Evolutionary conservation across 2,888 invertebrate species (phyloP), one percentile per base, ranked within the genome.

Genomic region (Flexamia atlantica): DNA sequence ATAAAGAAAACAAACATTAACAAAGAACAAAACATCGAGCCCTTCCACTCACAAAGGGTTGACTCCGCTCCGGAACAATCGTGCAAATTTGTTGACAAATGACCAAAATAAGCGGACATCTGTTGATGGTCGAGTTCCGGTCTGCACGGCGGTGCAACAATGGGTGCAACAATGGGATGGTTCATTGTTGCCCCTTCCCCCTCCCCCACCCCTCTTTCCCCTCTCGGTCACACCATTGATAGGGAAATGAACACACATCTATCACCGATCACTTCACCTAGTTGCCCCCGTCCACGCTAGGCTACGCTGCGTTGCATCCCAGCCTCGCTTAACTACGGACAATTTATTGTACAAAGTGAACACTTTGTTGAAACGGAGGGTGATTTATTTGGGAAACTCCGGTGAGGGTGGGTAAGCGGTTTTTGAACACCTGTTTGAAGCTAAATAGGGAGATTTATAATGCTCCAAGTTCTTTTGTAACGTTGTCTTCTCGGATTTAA

Each of bases 81-180:
- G 79, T 9, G 36, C 79, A 57, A 79, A 79, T 79, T 76, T 79
- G 79, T 79, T 79, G 79, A 79, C 79, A 79, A 79, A 79, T 79
- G 53, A 57, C 32, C 79, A 79, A 79, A 79, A 57, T 79, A 57
- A 57, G 28, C 76, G 76, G 46, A 79, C 79, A 79, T 79, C 79
- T 79, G 79, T 79, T 79, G 79, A 79, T 79, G 79, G 76, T 30
- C n/a, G 23, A 50, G 50, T 76, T 76, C 50, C 50, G 76, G 70
- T n/a, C 70, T 36, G 20, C 50, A 23, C 23, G 2, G 20, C 36
- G 28, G 50, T 17, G 50, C 50, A 72, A 64, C 76, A 76, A 76
- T 76, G 36, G 28, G 50, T 17, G 50, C 50, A 72, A 64, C 76
- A 76, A 76, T 76, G 36, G 76, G 76, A 42, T 28, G 64, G 2